phyloP scores from a whole-genome alignment of 2,797 vertebrate species.

The Acanthurus tractus region DNA sequence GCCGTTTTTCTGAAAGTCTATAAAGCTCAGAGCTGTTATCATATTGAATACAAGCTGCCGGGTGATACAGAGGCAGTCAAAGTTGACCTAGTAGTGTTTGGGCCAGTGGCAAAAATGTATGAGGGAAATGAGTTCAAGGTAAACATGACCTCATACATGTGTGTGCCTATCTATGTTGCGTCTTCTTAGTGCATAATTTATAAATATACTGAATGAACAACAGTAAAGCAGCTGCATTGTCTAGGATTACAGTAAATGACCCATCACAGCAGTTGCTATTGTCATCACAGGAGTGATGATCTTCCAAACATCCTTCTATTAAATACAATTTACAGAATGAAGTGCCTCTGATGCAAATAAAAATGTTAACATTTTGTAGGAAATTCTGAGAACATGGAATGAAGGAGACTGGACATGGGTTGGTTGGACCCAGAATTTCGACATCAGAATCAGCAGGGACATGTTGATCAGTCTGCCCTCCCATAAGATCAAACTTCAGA shows the following conservation, averaged over 20 bases:
- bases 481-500: conserved; percentile 83
- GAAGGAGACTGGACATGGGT: conserved; percentile 88
- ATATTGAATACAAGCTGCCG: conserved; percentile 88
- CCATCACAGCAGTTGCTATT: background rate
- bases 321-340: background rate
- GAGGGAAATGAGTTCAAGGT: conserved; percentile 81
- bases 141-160: conserved; percentile 28
- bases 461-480: conserved; percentile 83
- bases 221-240: conserved; percentile 25
- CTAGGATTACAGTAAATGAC: conserved; percentile 53
- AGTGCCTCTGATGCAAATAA: conserved; percentile 6
- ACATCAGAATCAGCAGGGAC: conserved; percentile 80
- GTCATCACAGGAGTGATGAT: background rate
- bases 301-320: background rate
- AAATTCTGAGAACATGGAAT: conserved; percentile 86
- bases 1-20: conserved; percentile 29
- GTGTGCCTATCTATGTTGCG: conserved; percentile 8
- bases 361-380: conserved; percentile 20
- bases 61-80: conserved; percentile 77
- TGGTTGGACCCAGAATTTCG: conserved; percentile 84
- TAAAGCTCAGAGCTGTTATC: conserved; percentile 81
- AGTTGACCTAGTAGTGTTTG: conserved; percentile 85
- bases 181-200: conserved; percentile 56
- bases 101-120: conserved; percentile 83
- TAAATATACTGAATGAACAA: conserved; percentile 34